These are phyloP conservation scores for Drosophila nikananu DNA, from an alignment of 1,140 invertebrate species.

Conservation along the genomic window DNA sequence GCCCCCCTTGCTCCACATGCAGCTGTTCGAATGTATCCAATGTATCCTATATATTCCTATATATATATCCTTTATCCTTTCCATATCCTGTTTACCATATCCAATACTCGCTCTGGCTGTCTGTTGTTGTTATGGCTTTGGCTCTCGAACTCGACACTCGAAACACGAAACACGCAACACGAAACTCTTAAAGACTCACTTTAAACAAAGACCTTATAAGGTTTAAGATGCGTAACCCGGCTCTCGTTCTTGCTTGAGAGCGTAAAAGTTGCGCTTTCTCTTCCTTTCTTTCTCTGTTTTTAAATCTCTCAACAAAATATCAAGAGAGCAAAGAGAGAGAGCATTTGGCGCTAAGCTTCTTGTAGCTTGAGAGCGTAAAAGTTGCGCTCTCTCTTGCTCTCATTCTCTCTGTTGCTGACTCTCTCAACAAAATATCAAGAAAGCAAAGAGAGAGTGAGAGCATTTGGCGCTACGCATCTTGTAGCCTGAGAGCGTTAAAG, in stretches of 20 bases:
- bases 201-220: not conserved
- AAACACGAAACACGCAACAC: not conserved
- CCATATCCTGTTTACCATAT: constrained; percentile 7
- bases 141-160: constrained; percentile 9
- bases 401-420: not conserved
- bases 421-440: not conserved
- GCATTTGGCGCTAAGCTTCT: not conserved
- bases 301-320: not conserved
- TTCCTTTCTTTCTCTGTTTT: not conserved
- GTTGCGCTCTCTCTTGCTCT: not conserved
- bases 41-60: not conserved
- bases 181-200: not conserved
- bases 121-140: constrained; percentile 45
- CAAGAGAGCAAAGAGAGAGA: not conserved
- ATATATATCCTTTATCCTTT: not conserved
- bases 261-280: not conserved
- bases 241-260: too few relatives aligned
- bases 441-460: not conserved
- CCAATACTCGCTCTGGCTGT: constrained; percentile 30
- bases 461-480: not conserved
- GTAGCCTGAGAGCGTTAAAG: too few relatives aligned
- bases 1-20: constrained; percentile 18
- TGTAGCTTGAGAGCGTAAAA: too few relatives aligned
- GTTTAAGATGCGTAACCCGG: not conserved
- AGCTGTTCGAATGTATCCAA: constrained; percentile 14